Conservation (phyloP, 2,113 vertebrate species). For the Anhinga rufa region DNA sequence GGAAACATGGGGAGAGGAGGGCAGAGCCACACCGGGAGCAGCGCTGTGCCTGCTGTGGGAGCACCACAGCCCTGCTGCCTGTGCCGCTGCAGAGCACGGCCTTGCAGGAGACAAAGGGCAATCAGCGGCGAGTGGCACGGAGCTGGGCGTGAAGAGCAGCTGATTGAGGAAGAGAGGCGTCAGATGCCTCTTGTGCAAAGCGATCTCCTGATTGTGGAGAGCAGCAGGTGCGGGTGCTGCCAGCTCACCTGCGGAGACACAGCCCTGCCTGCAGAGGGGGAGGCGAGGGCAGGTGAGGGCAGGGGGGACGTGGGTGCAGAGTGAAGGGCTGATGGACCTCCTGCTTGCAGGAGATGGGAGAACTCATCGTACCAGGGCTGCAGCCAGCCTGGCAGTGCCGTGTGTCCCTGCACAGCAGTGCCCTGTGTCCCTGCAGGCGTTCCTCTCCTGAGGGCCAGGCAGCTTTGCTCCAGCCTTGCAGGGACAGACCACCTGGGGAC, state of each 20-base stretch:
- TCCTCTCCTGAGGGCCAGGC: not conserved
- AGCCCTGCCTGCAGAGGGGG: not conserved
- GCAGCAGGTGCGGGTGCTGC: conserved; percentile 44
- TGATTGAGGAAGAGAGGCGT: conserved; percentile 71
- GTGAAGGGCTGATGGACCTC: no score
- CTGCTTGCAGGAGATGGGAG: not conserved
- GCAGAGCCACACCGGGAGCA: not conserved
- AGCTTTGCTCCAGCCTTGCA: not conserved
- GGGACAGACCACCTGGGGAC: not conserved
- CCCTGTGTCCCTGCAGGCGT: not conserved
- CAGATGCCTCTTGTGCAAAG: not conserved
- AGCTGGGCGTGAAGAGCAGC: conserved; percentile 39
- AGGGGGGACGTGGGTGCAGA: accelerated
- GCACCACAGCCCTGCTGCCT: not conserved
- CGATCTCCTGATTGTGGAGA: conserved; percentile 63
- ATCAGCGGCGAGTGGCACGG: conserved; percentile 51
- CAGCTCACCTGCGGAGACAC: conserved; percentile 34
- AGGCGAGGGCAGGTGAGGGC: not conserved
- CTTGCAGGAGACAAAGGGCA: conserved; percentile 65
- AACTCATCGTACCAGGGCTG: not conserved
- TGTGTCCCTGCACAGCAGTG: not conserved
- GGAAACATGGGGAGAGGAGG: not conserved
- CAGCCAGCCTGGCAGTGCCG: not conserved
- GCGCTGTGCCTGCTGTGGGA: accelerated
- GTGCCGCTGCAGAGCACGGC: accelerated